phyloP scores from a whole-genome alignment of 2,888 invertebrate species.

The Drosophila maculinotata region DNA sequence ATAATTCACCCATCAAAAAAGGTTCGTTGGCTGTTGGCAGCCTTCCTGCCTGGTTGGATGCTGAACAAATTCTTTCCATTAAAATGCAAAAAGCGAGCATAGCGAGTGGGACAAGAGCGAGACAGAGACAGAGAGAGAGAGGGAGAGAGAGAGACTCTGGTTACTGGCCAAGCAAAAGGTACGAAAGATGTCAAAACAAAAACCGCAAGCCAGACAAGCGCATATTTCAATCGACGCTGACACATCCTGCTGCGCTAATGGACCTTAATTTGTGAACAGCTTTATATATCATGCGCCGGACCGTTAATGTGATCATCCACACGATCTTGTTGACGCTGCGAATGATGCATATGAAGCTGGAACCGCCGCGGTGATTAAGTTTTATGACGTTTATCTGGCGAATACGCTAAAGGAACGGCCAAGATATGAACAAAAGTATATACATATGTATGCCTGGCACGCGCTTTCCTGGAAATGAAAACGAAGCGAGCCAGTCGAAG shows the following conservation, averaged over 20 bases:
- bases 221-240: slow-evolving; percentile 81
- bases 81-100: slow-evolving; percentile 63
- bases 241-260: slow-evolving; percentile 83
- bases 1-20: slow-evolving; percentile 57
- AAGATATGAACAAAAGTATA: slow-evolving; percentile 8
- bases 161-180: slow-evolving; percentile 28
- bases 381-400: slow-evolving; percentile 67
- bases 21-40: slow-evolving; percentile 39
- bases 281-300: slow-evolving; percentile 78
- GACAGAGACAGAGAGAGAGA: slow-evolving; percentile 1
- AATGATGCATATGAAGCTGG: slow-evolving; percentile 12
- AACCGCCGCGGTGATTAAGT: slow-evolving; percentile 63
- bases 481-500: not conserved
- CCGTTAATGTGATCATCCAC: slow-evolving; percentile 81
- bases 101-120: slow-evolving; percentile 39
- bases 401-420: slow-evolving; percentile 42
- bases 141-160: slow-evolving; percentile 10
- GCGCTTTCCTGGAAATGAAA: slow-evolving; percentile 65
- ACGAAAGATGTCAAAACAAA: slow-evolving; percentile 77
- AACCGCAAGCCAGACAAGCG: slow-evolving; percentile 77
- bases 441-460: slow-evolving; percentile 52
- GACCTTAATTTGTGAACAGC: slow-evolving; percentile 83
- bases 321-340: slow-evolving; percentile 61
- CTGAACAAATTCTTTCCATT: slow-evolving; percentile 67
- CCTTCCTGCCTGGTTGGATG: slow-evolving; percentile 28